phyloP scores from a whole-genome alignment of 2,113 vertebrate genomes.

The Phodopus roborovskii region DNA sequence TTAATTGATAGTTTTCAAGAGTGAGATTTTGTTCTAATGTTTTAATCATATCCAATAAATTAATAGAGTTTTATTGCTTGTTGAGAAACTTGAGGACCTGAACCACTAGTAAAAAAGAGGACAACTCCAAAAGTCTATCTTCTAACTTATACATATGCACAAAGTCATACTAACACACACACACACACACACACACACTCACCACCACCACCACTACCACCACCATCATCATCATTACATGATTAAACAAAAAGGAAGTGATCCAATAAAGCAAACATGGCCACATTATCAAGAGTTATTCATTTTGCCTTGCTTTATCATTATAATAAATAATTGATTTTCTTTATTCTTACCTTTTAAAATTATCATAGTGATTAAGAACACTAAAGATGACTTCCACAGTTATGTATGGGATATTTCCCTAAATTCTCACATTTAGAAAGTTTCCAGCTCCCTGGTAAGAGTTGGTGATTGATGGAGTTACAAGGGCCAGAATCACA shows the following conservation, averaged over 20 bases:
- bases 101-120: too few relatives aligned
- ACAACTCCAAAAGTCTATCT: background rate
- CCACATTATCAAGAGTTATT: background rate
- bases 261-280: background rate
- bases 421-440: conserved; percentile 40
- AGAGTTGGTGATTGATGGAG: background rate
- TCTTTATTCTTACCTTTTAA: background rate
- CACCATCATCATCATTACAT: background rate
- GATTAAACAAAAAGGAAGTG: background rate
- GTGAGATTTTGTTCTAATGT: background rate
- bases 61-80: background rate
- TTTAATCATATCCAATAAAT: background rate
- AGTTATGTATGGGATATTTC: background rate
- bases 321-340: background rate
- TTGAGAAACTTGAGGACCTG: background rate
- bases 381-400: background rate
- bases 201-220: background rate
- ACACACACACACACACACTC: background rate
- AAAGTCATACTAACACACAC: background rate
- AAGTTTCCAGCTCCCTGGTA: conserved; percentile 49
- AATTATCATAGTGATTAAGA: background rate
- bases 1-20: background rate
- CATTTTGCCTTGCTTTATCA: background rate
- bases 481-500: background rate
- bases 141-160: background rate